Evolutionary conservation across 92 coral and sea anemone genomes (phyloP), one percentile per base, ranked within the genome.

Genomic region (Galaxea fascicularis): DNA sequence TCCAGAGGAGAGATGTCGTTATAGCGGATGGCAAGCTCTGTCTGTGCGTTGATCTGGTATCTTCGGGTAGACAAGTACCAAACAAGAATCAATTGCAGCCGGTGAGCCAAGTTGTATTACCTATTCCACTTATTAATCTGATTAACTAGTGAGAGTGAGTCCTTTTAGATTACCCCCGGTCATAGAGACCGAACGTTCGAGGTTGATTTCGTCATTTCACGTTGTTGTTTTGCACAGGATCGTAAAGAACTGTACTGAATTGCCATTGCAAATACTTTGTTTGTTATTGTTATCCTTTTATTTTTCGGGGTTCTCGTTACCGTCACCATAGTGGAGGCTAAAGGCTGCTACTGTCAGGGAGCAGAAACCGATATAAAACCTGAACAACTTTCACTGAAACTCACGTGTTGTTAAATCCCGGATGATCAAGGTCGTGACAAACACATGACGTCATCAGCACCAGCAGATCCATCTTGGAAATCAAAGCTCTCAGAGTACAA

Each of bases 371-470:
- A 11, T 4, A 49, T 15, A 7, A 39, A 35, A 35, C 41, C 41
- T 35, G 6, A 35, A 35, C 4, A 0, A n/a, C 25, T 4, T 16
- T 13, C 72, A 1, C 20, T 14, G 3, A 4, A 31, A 76, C 87
- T 82, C 80, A 92, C 95, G 93, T 90, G 87, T 92, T 92, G 90
- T 92, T 93, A 73, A 79, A 93, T 69, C 96, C 96, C 24, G 96
- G 96, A 79, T 93, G 96, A 76, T 93, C 96, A 4, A 93, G 90
- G 53, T 93, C 96, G 80, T 93, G 96, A 60, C 96, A 93, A 64
- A 93, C 71, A 45, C 92, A 93, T 45, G 96, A 91, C 25, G 96
- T 93, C 82, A 93, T 82, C 60, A 93, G 81, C 76, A 90, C 80
- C 2, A 93, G 89, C n/a, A 90, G 86, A 68, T 93, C 96, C 60